Base-by-base conservation (phyloP, 2,888 invertebrate genomes). In the Conchocele bisecta region DNA sequence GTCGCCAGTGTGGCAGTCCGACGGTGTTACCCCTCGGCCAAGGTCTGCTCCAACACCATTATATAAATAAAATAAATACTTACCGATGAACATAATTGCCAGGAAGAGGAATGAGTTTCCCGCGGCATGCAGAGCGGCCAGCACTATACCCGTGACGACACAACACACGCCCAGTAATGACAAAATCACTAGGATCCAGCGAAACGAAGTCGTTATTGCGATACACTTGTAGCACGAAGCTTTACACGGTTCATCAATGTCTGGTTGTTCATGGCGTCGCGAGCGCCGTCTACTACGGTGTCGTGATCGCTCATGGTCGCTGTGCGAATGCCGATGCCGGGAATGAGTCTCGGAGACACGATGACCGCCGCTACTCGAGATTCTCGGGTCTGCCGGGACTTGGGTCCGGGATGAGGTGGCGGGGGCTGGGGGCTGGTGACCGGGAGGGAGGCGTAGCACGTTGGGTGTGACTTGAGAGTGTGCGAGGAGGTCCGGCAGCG, bases 41-140 rank as follows among this genome's bases (percentile, higher is more conserved):
- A n/a, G n/a, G n/a, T n/a, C n/a, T n/a, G n/a, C n/a, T n/a, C n/a
- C n/a, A n/a, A n/a, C n/a, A n/a, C n/a, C n/a, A n/a, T n/a, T n/a
- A n/a, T n/a, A n/a, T n/a, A n/a, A n/a, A n/a, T n/a, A n/a, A n/a
- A n/a, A n/a, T n/a, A n/a, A 53, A 29, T 65, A 87, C 90, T 87
- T 75, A 90, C 90, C 90, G 66, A 90, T 87, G 75, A 90, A 90
- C 89, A 90, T 90, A 37, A 90, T 87, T 17, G 89, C 88, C 26
- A 90, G 79, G 54, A 88, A 88, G 29, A 90, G 86, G 75, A 88
- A 89, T 50, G 87, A 88, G 66, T 84, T 85, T 26, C 86, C 86
- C 5, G 86, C 83, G 17, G 86, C 84, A 74, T 88, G 89, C 3
- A 90, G 80, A 9, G 88, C 89, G 2, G 90, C 90, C 24, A 90